Conservation (phyloP, 2,888 invertebrate genomes). For the Dryococelus australis region DNA sequence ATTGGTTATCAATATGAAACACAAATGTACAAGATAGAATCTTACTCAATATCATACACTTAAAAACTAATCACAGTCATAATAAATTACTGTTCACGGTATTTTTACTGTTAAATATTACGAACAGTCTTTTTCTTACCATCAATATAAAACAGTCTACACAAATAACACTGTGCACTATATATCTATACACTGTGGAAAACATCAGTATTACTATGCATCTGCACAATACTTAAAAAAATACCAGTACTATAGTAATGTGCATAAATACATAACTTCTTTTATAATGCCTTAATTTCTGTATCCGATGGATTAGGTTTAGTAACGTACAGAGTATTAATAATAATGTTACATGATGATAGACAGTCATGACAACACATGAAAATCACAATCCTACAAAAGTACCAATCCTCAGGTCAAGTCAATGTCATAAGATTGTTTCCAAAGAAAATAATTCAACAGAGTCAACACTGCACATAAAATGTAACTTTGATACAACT, state of each 20-base stretch:
- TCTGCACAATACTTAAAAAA: slow-evolving; percentile 8
- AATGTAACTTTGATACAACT: not conserved
- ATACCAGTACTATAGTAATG: slow-evolving; percentile 9
- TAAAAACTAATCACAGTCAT: slow-evolving; percentile 45
- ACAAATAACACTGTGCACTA: slow-evolving; percentile 29
- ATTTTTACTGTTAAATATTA: slow-evolving; percentile 22
- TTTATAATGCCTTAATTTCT: not conserved
- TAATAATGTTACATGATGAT: not conserved
- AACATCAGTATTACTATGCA: not conserved
- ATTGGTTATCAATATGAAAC: slow-evolving; percentile 32
- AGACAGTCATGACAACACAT: not conserved
- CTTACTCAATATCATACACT: slow-evolving; percentile 22
- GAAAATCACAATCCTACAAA: not conserved
- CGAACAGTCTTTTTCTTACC: slow-evolving; percentile 38
- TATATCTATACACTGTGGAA: not conserved
- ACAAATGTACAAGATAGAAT: slow-evolving; percentile 38
- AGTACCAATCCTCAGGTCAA: not conserved
- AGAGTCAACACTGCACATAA: not conserved
- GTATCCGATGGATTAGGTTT: not conserved
- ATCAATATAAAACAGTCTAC: slow-evolving; percentile 37
- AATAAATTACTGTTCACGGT: slow-evolving; percentile 38
- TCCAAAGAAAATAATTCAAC: not conserved
- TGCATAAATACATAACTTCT: not conserved
- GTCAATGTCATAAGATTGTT: not conserved
- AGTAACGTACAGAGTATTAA: slow-evolving; percentile 12